These are phyloP conservation scores for Rambutsinella grinnellia DNA, from an alignment of 2,888 invertebrate species.

Conservation along the genomic window DNA sequence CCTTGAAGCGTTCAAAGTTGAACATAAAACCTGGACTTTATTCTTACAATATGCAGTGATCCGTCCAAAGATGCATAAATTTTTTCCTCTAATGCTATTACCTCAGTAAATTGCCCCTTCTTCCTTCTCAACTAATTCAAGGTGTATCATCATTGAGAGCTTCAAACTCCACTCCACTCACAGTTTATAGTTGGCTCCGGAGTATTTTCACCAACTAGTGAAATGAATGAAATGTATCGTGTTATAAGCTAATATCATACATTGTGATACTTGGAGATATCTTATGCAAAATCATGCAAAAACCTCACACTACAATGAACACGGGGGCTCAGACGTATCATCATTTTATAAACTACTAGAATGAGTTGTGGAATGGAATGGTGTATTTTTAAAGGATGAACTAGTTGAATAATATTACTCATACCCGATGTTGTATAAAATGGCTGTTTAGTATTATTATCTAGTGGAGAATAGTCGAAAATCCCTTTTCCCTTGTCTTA, in stretches of 20 bases:
- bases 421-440: too few relatives aligned
- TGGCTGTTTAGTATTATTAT: constrained; percentile 34
- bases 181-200: too few relatives aligned
- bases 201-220: constrained; percentile 4
- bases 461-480: too few relatives aligned
- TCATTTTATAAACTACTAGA: too few relatives aligned
- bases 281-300: constrained; percentile 43
- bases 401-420: too few relatives aligned
- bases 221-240: neutral
- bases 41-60: too few relatives aligned
- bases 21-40: too few relatives aligned
- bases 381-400: too few relatives aligned
- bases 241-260: neutral
- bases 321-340: too few relatives aligned
- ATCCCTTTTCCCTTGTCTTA: neutral
- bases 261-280: neutral
- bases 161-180: neutral
- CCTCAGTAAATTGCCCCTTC: constrained; percentile 38
- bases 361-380: too few relatives aligned
- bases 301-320: too few relatives aligned
- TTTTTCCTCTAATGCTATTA: constrained; percentile 54
- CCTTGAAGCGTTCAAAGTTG: too few relatives aligned
- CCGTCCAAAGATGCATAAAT: constrained; percentile 52
- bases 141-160: neutral
- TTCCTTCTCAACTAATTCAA: constrained; percentile 18